Conservation (phyloP, 1,140 invertebrate genomes). For the Heliconius hewitsoni region DNA sequence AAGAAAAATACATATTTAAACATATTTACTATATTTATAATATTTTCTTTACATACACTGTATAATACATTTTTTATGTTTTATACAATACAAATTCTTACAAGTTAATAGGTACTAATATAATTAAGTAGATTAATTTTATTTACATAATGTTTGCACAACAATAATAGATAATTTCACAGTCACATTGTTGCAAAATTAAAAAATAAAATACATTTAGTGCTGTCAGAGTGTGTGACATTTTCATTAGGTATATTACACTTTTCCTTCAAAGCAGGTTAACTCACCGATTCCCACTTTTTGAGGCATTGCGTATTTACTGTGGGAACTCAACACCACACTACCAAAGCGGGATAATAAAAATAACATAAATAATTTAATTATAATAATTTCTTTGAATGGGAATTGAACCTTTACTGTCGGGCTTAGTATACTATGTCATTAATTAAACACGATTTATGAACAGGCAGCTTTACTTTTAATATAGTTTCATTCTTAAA, state of each 20-base stretch:
- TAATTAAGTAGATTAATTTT: background rate
- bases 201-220: no score
- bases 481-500: background rate
- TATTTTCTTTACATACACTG: constrained; percentile 28
- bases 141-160: constrained; percentile 4
- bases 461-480: background rate
- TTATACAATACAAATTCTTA: constrained; percentile 27
- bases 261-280: background rate
- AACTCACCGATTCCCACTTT: no score
- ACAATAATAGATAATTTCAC: background rate
- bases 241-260: no score
- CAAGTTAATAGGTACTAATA: background rate
- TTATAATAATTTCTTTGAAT: no score
- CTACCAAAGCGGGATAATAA: no score
- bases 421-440: background rate
- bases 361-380: no score
- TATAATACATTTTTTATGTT: constrained; percentile 21
- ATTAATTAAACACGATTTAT: no score
- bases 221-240: no score
- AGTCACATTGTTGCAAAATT: background rate
- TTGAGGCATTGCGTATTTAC: no score
- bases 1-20: no score
- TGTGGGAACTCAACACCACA: no score
- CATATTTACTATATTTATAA: constrained; percentile 30
- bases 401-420: no score